phyloP scores from a whole-genome alignment of 2,888 invertebrate species.

The Platypus cylindrus region DNA sequence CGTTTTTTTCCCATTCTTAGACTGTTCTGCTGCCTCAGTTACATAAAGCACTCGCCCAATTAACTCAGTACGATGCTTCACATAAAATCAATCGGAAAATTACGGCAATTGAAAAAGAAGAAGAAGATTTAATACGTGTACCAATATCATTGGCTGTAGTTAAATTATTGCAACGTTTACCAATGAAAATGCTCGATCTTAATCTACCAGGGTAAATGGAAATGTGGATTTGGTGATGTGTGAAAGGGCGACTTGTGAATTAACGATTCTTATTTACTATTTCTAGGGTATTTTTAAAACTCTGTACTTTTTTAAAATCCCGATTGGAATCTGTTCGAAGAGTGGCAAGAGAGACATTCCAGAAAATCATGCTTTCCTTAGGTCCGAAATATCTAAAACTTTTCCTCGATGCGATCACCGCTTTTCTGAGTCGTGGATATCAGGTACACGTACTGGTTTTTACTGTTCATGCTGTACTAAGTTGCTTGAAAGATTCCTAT shows the following conservation, averaged over 20 bases:
- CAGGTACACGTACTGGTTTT: conserved; percentile 88
- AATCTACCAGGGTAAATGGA: conserved; percentile 66
- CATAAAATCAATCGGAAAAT: conserved; percentile 68
- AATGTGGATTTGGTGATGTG: too few relatives aligned
- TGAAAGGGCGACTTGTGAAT: not conserved
- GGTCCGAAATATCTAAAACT: conserved; percentile 70
- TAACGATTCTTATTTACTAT: not conserved
- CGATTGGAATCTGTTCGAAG: conserved; percentile 76
- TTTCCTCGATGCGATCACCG: conserved; percentile 67
- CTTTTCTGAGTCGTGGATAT: conserved; percentile 74
- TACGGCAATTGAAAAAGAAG: conserved; percentile 61
- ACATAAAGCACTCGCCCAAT: conserved; percentile 54
- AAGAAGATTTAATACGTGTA: conserved; percentile 78
- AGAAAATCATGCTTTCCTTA: conserved; percentile 74
- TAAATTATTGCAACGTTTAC: conserved; percentile 78
- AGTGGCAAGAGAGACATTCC: conserved; percentile 79
- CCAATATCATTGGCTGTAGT: conserved; percentile 89
- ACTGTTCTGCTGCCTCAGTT: conserved; percentile 67
- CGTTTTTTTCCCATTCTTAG: conserved; percentile 8
- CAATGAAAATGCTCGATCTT: conserved; percentile 56
- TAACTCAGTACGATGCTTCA: conserved; percentile 59
- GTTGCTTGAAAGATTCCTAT: conserved; percentile 55
- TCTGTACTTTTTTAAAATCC: conserved; percentile 84
- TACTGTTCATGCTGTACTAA: conserved; percentile 74
- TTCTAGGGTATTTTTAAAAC: conserved; percentile 66